Evolutionary conservation across 1,140 invertebrate genomes (phyloP).

Genomic region (Triops cancriformis): DNA sequence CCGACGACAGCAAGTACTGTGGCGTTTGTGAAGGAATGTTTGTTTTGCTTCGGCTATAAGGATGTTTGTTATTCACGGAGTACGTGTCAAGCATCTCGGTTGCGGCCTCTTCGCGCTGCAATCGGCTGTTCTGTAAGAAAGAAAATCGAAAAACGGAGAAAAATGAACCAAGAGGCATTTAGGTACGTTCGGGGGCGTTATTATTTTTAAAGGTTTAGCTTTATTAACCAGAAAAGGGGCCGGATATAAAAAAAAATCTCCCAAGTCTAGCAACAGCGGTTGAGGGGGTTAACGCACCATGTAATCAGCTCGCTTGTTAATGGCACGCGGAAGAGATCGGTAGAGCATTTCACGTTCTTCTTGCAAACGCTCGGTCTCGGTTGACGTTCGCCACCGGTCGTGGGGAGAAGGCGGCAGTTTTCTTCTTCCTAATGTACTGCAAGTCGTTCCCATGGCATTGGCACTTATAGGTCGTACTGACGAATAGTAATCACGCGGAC

Average conservation of each 20-base stretch:
- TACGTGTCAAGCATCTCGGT: neutral
- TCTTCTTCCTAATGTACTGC: neutral
- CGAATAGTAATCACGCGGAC: neutral
- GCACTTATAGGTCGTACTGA: conserved; percentile 2
- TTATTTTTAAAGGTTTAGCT: neutral
- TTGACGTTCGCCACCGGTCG: conserved; percentile 2
- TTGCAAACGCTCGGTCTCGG: neutral
- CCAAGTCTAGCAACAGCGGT: neutral
- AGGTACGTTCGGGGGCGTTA: neutral
- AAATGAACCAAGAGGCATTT: too few species aligned
- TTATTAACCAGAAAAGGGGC: neutral
- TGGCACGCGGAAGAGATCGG: conserved; percentile 3
- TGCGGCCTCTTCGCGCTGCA: neutral
- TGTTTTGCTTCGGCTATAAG: neutral
- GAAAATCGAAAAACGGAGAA: neutral
- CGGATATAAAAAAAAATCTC: neutral
- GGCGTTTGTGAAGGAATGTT: neutral
- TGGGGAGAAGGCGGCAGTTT: neutral
- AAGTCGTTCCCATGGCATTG: conserved; percentile 5
- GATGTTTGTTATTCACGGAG: neutral
- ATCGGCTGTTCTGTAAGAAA: neutral
- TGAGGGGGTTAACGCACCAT: neutral
- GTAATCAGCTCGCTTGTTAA: conserved; percentile 6
- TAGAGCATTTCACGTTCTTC: conserved; percentile 7
- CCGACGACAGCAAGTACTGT: neutral